A percentile compares a stretch with the other conserved stretches of the same genome.
Evolutionary conservation across 2,797 vertebrate species (phyloP).

Genomic region (Semotilus atromaculatus): DNA sequence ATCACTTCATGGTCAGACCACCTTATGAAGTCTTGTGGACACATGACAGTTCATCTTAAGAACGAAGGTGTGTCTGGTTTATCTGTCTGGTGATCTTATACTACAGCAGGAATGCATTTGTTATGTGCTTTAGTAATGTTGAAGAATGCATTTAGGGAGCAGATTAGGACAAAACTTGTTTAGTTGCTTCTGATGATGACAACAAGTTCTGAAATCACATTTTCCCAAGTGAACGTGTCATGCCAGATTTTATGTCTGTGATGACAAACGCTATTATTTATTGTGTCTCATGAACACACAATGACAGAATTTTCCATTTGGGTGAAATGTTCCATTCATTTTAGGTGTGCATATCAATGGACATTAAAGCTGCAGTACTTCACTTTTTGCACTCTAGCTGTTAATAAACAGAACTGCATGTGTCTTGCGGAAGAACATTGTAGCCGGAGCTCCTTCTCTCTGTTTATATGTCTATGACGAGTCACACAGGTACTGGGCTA

Average conservation of each 20-base stretch:
- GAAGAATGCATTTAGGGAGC: not conserved
- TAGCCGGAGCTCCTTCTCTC: no score
- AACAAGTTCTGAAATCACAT: not conserved
- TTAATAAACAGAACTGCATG: no score
- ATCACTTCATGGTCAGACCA: not conserved
- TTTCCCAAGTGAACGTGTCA: not conserved
- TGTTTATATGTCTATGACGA: no score
- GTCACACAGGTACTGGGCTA: no score
- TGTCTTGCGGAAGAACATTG: no score
- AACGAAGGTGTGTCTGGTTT: constrained; percentile 1
- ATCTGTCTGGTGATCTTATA: not conserved
- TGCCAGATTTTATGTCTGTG: not conserved
- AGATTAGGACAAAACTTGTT: not conserved
- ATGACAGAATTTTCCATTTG: not conserved
- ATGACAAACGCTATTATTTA: not conserved
- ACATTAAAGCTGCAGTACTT: no score
- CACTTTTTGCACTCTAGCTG: no score
- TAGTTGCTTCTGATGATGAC: not conserved
- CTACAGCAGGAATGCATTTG: not conserved
- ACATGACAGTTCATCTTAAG: not conserved
- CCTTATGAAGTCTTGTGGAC: not conserved
- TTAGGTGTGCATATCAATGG: not conserved
- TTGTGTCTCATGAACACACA: not conserved
- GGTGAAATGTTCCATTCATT: not conserved
- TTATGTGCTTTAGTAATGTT: not conserved